These are phyloP conservation scores for Chondrilla cf. caribensis DNA, from an alignment of 37 sponge, comb jelly and placozoan genomes.

Conservation along the genomic window DNA sequence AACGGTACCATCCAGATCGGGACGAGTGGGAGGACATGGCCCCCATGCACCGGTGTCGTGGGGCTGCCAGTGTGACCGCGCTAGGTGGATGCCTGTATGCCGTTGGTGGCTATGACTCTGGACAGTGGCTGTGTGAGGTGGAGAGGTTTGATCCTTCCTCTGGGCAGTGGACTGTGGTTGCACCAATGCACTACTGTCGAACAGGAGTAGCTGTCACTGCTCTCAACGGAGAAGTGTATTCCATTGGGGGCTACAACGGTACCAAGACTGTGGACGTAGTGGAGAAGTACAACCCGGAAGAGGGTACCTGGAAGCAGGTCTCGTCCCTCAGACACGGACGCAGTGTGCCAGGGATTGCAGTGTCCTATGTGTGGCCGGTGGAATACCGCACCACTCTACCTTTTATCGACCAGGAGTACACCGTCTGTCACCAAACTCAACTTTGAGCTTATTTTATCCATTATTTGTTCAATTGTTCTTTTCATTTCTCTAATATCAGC, in stretches of 20 bases:
- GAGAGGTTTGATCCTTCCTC: conserved; percentile 74
- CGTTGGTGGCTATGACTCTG: conserved; percentile 87
- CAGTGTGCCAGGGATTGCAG: conserved; percentile 87
- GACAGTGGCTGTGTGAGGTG: conserved; percentile 92
- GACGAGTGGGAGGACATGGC: conserved; percentile 92
- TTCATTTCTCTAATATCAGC: no score
- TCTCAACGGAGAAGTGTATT: conserved; percentile 85
- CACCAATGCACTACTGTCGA: conserved; percentile 80
- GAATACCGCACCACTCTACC: conserved; percentile 28
- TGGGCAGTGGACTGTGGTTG: conserved; percentile 79
- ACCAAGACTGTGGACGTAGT: conserved; percentile 88
- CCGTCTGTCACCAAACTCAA: conserved; percentile 5
- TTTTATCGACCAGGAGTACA: neutral
- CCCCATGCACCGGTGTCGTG: conserved; percentile 82
- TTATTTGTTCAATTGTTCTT: no score
- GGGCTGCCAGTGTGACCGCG: conserved; percentile 86
- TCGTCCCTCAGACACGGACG: conserved; percentile 72
- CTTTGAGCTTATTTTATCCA: neutral
- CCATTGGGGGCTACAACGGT: conserved; percentile 90
- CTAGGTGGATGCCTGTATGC: conserved; percentile 80
- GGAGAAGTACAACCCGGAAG: conserved; percentile 82
- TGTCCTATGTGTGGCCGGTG: conserved; percentile 82
- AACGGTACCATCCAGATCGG: conserved; percentile 81
- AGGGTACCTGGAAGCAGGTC: conserved; percentile 77
- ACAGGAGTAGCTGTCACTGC: conserved; percentile 92